Conservation (phyloP, 2,888 invertebrate species). For the Dasypolia templi region DNA sequence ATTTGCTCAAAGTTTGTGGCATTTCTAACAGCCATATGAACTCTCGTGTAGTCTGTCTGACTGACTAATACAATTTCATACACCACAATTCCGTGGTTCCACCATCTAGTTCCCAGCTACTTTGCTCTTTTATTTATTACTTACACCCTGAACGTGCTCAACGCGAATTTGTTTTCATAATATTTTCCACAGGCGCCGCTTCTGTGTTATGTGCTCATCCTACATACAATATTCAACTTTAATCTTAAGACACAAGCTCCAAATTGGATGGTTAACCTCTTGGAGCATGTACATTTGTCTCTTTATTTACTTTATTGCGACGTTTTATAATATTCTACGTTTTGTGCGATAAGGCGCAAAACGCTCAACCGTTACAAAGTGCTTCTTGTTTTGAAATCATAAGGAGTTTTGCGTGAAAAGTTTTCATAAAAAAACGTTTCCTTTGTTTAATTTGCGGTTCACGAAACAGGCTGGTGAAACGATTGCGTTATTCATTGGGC, state of each 20-base stretch:
- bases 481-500: slow-evolving; percentile 8
- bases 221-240: slow-evolving; percentile 72
- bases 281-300: slow-evolving; percentile 84
- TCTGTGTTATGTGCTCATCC: slow-evolving; percentile 76
- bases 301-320: slow-evolving; percentile 89
- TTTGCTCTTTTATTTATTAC: slow-evolving; percentile 89
- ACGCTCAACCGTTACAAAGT: slow-evolving; percentile 83
- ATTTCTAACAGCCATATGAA: slow-evolving; percentile 61
- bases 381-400: slow-evolving; percentile 79
- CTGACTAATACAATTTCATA: slow-evolving; percentile 82
- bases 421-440: slow-evolving; percentile 50
- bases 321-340: slow-evolving; percentile 89
- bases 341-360: slow-evolving; percentile 84
- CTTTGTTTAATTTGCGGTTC: slow-evolving; percentile 18
- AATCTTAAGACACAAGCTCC: slow-evolving; percentile 65
- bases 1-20: slow-evolving; percentile 53
- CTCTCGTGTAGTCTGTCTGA: slow-evolving; percentile 68
- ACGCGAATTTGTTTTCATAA: slow-evolving; percentile 90
- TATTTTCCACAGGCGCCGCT: slow-evolving; percentile 83
- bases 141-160: slow-evolving; percentile 88
- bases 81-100: slow-evolving; percentile 84
- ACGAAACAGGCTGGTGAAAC: slow-evolving; percentile 5
- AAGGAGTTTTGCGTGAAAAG: slow-evolving; percentile 69
- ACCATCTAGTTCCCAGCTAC: slow-evolving; percentile 75
- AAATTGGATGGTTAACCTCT: slow-evolving; percentile 65